Evolutionary conservation across 2,888 invertebrate species (phyloP).

Genomic region (Xiphydria camelus): DNA sequence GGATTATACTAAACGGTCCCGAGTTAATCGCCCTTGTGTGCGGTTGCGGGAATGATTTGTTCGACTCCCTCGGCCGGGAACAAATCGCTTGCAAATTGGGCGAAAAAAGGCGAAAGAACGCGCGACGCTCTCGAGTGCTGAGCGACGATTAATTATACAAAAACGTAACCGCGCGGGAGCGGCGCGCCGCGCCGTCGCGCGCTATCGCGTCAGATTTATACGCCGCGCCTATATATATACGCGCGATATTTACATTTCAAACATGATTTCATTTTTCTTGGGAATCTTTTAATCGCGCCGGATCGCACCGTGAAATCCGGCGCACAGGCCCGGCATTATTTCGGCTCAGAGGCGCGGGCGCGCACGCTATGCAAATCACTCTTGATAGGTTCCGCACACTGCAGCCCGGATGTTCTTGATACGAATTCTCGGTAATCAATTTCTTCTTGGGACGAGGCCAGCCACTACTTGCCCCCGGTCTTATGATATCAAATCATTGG

Average conservation of each 20-base stretch:
- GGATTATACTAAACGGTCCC: conserved; percentile 13
- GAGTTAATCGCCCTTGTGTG: conserved; percentile 11
- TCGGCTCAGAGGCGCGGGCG: not conserved
- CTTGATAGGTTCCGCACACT: too few species aligned
- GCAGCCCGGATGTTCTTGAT: not conserved
- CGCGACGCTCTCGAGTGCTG: too few species aligned
- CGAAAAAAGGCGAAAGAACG: not conserved
- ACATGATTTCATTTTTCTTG: conserved; percentile 5
- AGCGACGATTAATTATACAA: not conserved
- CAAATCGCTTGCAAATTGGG: conserved; percentile 15
- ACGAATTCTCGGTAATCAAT: not conserved
- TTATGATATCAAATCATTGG: too few species aligned
- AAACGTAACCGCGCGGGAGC: not conserved
- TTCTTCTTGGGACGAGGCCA: too few species aligned
- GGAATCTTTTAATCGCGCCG: conserved; percentile 5
- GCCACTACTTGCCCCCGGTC: too few species aligned
- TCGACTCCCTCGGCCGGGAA: conserved; percentile 8
- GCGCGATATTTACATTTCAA: not conserved
- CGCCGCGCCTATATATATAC: conserved; percentile 6
- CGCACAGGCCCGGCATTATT: not conserved
- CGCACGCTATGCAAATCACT: conserved; percentile 4
- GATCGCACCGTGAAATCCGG: too few species aligned
- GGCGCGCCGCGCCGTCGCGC: not conserved
- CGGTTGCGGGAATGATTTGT: conserved; percentile 9
- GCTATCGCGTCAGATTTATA: not conserved